Evolutionary conservation across 2,888 invertebrate genomes (phyloP).

Genomic region (Nysson spinosus): DNA sequence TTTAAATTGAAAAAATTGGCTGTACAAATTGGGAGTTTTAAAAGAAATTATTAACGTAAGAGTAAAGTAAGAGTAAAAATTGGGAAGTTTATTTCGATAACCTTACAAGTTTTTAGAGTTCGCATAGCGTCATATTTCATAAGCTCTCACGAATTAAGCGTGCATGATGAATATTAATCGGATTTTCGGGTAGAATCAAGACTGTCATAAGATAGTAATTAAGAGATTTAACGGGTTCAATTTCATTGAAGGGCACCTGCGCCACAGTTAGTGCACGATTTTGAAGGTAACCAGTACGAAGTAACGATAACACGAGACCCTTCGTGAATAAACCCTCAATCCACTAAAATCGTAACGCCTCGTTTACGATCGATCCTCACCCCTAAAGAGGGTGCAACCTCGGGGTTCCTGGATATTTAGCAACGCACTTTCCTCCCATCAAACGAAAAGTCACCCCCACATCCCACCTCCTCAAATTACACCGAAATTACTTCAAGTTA

Average conservation of each 20-base stretch:
- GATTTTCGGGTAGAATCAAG: conserved; percentile 2
- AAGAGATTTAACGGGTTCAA: conserved; percentile 56
- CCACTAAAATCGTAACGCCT: conserved; percentile 21
- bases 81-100: too few species aligned
- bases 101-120: too few species aligned
- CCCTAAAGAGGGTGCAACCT: background rate
- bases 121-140: too few species aligned
- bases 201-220: conserved; percentile 37
- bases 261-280: conserved; percentile 10
- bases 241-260: conserved; percentile 36
- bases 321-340: too few species aligned
- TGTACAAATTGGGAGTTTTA: too few species aligned
- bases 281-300: conserved; percentile 8
- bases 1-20: too few species aligned
- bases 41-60: too few species aligned
- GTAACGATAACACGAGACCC: background rate
- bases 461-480: too few species aligned
- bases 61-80: too few species aligned
- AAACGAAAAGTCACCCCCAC: conserved; percentile 10
- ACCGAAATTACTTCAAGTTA: conserved; percentile 14
- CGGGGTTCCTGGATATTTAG: conserved; percentile 18
- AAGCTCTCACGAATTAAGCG: too few species aligned
- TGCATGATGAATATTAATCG: conserved; percentile 49
- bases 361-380: conserved; percentile 20
- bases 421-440: conserved; percentile 20